These are phyloP conservation scores for Diarsia brunnea DNA, from an alignment of 2,888 invertebrate genomes.

Conservation along the genomic window DNA sequence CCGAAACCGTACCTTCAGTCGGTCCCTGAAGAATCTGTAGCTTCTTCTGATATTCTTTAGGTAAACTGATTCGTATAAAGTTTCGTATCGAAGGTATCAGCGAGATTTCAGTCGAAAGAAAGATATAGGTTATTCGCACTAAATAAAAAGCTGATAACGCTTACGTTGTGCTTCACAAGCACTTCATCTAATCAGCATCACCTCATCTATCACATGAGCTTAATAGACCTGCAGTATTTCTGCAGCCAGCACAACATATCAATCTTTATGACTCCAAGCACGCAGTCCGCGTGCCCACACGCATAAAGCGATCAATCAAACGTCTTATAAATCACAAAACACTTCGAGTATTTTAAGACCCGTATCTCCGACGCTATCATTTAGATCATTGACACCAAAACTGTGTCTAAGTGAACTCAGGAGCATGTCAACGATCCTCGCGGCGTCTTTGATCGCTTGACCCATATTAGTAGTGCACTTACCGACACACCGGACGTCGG, in stretches of 20 bases:
- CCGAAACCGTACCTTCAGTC: not conserved
- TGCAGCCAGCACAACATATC: conserved; percentile 14
- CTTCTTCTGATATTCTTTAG: not conserved
- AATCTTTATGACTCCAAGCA: conserved; percentile 27
- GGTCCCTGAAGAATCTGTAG: not conserved
- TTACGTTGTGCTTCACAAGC: not conserved
- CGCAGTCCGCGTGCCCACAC: conserved; percentile 37
- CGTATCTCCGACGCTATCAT: conserved; percentile 37
- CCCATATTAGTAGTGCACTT: conserved; percentile 77
- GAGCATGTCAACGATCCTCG: conserved; percentile 76
- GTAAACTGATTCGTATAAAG: not conserved
- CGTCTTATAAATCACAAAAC: conserved; percentile 42
- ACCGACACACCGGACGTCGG: conserved; percentile 74
- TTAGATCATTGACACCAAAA: conserved; percentile 76
- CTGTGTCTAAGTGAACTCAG: conserved; percentile 70
- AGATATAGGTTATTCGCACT: not conserved
- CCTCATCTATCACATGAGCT: not conserved
- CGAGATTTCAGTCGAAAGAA: not conserved
- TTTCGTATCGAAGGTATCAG: not conserved
- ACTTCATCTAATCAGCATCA: not conserved
- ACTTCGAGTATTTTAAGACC: conserved; percentile 42
- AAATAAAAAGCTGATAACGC: not conserved
- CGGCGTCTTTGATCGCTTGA: conserved; percentile 83
- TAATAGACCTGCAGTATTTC: conserved; percentile 3
- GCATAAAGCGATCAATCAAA: conserved; percentile 42